Conservation (phyloP, 1,140 invertebrate species). For the Vanessa atalanta region DNA sequence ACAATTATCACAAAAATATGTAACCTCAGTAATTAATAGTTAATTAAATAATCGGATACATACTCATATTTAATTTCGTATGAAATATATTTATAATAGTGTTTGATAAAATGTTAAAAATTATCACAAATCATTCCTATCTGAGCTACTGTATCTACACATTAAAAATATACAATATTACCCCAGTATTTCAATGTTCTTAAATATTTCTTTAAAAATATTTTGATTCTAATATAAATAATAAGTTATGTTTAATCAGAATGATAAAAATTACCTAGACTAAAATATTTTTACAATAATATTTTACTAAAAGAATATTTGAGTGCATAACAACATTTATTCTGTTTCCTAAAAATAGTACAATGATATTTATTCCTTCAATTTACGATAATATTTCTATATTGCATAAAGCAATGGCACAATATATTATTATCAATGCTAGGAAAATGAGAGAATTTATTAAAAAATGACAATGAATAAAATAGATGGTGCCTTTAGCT, state of each 20-base stretch:
- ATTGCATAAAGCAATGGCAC: conserved; percentile 3
- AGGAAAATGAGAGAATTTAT: not conserved
- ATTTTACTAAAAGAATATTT: not conserved
- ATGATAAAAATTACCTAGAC: not conserved
- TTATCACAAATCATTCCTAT: conserved; percentile 2
- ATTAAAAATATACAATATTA: not conserved
- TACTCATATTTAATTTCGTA: not conserved
- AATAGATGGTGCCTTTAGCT: not conserved
- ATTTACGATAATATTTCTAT: not conserved
- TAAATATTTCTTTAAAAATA: not conserved
- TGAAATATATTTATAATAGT: too few species aligned
- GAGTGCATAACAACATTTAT: not conserved
- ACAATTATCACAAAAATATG: conserved; percentile 22
- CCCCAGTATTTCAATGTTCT: not conserved
- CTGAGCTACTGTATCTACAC: not conserved
- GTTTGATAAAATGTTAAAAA: not conserved
- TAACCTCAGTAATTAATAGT: conserved; percentile 7
- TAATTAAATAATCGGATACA: not conserved
- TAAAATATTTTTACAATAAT: not conserved
- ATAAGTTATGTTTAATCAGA: not conserved
- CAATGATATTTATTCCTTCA: not conserved
- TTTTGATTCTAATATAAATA: not conserved
- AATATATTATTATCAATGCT: not conserved
- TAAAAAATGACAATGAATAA: not conserved
- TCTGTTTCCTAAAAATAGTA: not conserved